Evolutionary conservation across 2,888 invertebrate genomes (phyloP).

Genomic region (Lepidochrysops patricia): DNA sequence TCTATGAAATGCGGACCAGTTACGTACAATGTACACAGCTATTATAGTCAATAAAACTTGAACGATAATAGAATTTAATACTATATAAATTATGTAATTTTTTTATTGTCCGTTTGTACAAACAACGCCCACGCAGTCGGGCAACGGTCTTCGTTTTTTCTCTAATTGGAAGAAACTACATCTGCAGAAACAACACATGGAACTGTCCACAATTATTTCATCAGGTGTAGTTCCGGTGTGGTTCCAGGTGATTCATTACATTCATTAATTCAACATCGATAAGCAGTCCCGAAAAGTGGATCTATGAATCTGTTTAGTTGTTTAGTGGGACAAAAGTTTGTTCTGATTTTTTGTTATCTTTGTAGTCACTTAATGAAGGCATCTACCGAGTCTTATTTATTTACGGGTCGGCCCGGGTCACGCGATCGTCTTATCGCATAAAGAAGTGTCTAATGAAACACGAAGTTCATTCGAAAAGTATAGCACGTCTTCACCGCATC

Average conservation of each 20-base stretch:
- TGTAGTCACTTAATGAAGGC: constrained; percentile 50
- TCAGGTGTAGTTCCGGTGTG: neutral
- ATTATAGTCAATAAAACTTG: neutral
- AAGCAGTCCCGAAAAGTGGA: neutral
- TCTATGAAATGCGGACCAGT: neutral
- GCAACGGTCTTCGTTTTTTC: neutral
- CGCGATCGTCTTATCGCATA: constrained; percentile 71
- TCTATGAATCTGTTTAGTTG: neutral
- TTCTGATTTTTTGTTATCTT: neutral
- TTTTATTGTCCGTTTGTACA: neutral
- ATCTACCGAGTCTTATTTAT: constrained; percentile 43
- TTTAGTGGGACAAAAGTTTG: neutral
- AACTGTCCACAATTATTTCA: neutral
- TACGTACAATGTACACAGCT: neutral
- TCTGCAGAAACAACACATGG: neutral
- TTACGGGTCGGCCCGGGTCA: constrained; percentile 51
- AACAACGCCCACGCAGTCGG: neutral
- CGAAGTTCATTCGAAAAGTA: constrained; percentile 66
- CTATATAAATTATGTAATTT: neutral
- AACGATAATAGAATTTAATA: neutral
- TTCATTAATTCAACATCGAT: constrained; percentile 4
- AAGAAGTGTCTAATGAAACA: constrained; percentile 62
- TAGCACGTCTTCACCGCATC: constrained; percentile 65
- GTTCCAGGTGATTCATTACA: neutral
- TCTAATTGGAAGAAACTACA: neutral